Evolutionary conservation across 2,797 vertebrate genomes (phyloP).

Genomic region (Notolepis coatsorum): DNA sequence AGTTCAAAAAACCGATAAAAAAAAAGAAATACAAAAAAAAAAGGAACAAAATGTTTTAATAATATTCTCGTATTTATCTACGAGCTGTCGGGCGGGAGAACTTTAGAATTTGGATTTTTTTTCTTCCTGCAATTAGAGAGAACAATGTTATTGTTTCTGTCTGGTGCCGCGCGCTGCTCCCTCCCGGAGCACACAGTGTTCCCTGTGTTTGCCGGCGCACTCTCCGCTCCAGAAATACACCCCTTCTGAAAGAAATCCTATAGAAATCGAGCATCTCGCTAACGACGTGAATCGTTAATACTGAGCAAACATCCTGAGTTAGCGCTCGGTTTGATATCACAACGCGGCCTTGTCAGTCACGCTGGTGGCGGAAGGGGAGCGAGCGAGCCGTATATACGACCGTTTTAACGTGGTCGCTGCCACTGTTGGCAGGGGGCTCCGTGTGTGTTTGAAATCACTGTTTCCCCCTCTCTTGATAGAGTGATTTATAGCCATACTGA

Average conservation of each 20-base stretch:
- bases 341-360: slow-evolving; percentile 56
- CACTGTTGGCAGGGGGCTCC: not conserved
- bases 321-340: slow-evolving; percentile 54
- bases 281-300: slow-evolving; percentile 44
- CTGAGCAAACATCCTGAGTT: slow-evolving; percentile 57
- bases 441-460: slow-evolving; percentile 46
- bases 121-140: slow-evolving; percentile 37
- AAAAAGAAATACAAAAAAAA: not conserved
- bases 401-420: slow-evolving; percentile 34
- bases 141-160: slow-evolving; percentile 62
- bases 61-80: slow-evolving; percentile 36
- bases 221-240: slow-evolving; percentile 24
- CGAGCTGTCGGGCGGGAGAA: slow-evolving; percentile 38
- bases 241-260: slow-evolving; percentile 28
- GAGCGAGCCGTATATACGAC: slow-evolving; percentile 28
- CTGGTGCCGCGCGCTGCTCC: slow-evolving; percentile 33
- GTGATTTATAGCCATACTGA: slow-evolving; percentile 68
- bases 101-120: slow-evolving; percentile 50
- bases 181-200: slow-evolving; percentile 33
- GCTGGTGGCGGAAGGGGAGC: slow-evolving; percentile 58
- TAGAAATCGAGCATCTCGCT: slow-evolving; percentile 41
- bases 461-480: slow-evolving; percentile 53
- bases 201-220: slow-evolving; percentile 14
- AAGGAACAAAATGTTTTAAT: slow-evolving; percentile 46
- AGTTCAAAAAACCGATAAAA: too few species aligned